Percentiles rank a stretch among this genome's conserved stretches.
These are phyloP conservation scores for Delichon dasypus DNA, from an alignment of 2,797 vertebrate species.

Conservation along the genomic window DNA sequence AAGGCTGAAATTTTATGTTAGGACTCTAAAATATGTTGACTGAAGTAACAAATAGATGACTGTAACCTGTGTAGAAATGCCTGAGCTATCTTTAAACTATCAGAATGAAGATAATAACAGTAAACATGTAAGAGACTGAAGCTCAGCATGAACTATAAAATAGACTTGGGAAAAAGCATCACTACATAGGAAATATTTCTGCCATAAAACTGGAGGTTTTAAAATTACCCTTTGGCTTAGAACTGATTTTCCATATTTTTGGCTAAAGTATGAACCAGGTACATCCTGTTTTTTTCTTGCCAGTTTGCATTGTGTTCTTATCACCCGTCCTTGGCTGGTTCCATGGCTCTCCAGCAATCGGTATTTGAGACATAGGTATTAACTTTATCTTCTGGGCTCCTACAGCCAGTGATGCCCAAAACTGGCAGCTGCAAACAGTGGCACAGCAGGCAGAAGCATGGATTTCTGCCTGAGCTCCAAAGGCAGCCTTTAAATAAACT, in stretches of 20 bases:
- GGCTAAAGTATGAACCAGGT: background rate
- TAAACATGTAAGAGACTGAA: background rate
- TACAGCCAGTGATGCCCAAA: background rate
- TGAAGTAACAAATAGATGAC: background rate
- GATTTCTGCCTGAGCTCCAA: background rate
- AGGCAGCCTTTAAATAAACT: background rate
- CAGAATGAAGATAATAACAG: background rate
- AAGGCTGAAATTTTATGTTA: background rate
- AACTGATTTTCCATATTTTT: background rate
- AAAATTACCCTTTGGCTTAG: background rate
- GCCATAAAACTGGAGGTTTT: background rate
- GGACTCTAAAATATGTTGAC: background rate
- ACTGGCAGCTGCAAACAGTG: background rate
- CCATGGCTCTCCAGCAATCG: fast-evolving
- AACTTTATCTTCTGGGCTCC: too few species aligned
- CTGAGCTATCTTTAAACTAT: background rate
- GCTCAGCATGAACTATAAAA: background rate
- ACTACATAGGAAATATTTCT: background rate
- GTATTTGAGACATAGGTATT: fast-evolving
- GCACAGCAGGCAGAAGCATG: background rate
- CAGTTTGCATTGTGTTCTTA: background rate
- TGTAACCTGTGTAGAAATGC: background rate
- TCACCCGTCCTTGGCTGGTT: background rate
- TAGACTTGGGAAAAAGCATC: background rate
- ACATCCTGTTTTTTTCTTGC: background rate